Conservation (phyloP, 1,140 invertebrate species). For the Diachasma alloeum region DNA sequence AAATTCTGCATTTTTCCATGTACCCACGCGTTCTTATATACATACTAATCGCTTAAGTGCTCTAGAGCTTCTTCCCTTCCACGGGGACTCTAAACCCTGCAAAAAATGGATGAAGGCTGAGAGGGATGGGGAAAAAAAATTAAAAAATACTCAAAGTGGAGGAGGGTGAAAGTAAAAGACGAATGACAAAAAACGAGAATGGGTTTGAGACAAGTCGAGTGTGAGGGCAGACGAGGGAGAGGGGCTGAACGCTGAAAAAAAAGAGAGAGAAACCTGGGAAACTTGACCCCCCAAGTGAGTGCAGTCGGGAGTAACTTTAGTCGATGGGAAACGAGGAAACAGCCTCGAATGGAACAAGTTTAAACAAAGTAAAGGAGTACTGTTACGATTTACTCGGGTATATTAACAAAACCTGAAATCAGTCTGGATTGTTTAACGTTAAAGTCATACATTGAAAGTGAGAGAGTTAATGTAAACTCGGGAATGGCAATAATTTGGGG, state of each 20-base stretch:
- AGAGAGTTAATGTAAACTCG: not conserved
- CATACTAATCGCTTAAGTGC: constrained; percentile 27
- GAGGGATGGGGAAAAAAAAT: not conserved
- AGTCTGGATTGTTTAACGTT: not conserved
- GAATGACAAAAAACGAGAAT: not conserved
- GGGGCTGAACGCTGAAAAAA: not conserved
- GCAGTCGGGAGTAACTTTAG: constrained; percentile 17
- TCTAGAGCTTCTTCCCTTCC: constrained; percentile 19
- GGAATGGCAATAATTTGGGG: not conserved
- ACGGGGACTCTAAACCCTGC: not conserved
- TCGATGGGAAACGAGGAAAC: not conserved
- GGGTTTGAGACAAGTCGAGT: not conserved
- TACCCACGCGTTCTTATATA: not conserved
- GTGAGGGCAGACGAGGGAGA: not conserved
- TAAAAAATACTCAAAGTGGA: constrained; percentile 3
- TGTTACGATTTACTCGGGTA: not conserved
- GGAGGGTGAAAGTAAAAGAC: constrained; percentile 1
- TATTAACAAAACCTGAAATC: not conserved
- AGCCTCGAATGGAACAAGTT: not conserved
- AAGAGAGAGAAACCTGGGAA: not conserved
- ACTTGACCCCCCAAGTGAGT: constrained; percentile 17
- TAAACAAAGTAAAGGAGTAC: not conserved
- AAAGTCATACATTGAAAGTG: not conserved
- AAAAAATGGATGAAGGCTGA: not conserved
- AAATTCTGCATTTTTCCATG: not conserved